These are phyloP conservation scores for Spermophilus dauricus DNA, from an alignment of 2,113 vertebrate genomes.

Conservation along the genomic window DNA sequence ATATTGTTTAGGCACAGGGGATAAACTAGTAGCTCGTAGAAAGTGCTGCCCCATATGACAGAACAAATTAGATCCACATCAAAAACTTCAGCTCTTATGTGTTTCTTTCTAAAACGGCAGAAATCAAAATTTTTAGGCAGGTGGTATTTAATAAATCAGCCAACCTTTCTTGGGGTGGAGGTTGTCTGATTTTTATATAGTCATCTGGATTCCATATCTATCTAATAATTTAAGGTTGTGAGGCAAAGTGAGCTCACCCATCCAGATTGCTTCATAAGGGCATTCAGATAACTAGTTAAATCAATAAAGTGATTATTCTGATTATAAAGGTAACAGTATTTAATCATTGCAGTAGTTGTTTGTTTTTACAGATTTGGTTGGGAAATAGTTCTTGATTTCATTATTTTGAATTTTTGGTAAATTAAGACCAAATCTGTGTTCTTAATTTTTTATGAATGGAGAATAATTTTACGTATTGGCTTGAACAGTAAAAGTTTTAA, in stretches of 20 bases:
- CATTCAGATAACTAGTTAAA: not conserved
- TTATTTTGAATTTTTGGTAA: not conserved
- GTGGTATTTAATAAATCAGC: not conserved
- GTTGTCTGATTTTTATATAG: not conserved
- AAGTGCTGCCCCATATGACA: not conserved
- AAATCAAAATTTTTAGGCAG: not conserved
- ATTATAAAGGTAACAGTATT: not conserved
- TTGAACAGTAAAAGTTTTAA: not conserved
- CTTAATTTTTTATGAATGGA: not conserved
- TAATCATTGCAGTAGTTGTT: not conserved
- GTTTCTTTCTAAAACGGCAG: constrained; percentile 25
- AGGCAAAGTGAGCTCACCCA: not conserved
- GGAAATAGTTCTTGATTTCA: constrained; percentile 11
- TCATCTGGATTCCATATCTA: not conserved
- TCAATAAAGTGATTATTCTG: not conserved
- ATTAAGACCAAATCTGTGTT: not conserved
- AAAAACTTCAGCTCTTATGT: not conserved
- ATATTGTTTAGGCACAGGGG: not conserved
- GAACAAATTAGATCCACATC: not conserved
- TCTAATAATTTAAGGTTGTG: not conserved
- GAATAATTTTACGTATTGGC: not conserved
- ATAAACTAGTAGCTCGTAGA: not conserved
- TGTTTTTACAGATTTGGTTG: constrained; percentile 18
- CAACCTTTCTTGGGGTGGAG: not conserved
- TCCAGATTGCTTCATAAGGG: not conserved